Base-by-base conservation (phyloP, 2,888 invertebrate species). In the Lomographa bimaculata region DNA sequence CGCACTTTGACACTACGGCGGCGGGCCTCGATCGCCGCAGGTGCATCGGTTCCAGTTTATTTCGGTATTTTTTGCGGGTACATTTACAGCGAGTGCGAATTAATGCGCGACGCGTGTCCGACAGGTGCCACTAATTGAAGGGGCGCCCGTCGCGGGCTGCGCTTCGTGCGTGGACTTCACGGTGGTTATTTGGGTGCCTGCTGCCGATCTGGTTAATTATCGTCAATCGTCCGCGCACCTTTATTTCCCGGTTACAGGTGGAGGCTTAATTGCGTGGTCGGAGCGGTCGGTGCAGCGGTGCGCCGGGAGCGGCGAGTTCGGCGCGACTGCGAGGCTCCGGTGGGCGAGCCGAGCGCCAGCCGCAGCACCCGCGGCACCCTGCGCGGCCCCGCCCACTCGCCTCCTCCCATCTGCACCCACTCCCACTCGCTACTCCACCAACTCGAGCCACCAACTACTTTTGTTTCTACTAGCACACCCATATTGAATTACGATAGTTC, bases 31-130 rank as follows among this genome's bases (percentile, higher is more conserved):
- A 71, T 70, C 60, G 71, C 65, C 68, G 83, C 87, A 87, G 87
- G 86, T 89, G 87, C 86, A 83, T 79, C 73, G 65, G 72, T 74
- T 74, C 82, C 82, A 80, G 79, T 84, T 83, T 80, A 79, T 79
- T 85, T 79, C 64, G 80, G 76, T 46, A 57, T 73, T 80, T 83
- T 85, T 85, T 82, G 78, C 75, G 72, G 54, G 68, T 64, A 60
- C 73, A 68, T 72, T 82, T 81, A 77, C 56, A 70, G 74, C 74
- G 72, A 71, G 72, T 79, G 83, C 86, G 68, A 86, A 85, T 86
- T 84, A 85, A 83, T 79, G 75, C 66, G 61, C 66, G 62, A 55
- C 80, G 76, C 79, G 81, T 79, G 79, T 70, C 69, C 68, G 79
- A 78, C 87, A 89, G 87, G 83, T 87, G 89, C 66, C 66, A 52